Conservation (phyloP, 1,140 invertebrate species). For the Hylyphantes graminicola region DNA sequence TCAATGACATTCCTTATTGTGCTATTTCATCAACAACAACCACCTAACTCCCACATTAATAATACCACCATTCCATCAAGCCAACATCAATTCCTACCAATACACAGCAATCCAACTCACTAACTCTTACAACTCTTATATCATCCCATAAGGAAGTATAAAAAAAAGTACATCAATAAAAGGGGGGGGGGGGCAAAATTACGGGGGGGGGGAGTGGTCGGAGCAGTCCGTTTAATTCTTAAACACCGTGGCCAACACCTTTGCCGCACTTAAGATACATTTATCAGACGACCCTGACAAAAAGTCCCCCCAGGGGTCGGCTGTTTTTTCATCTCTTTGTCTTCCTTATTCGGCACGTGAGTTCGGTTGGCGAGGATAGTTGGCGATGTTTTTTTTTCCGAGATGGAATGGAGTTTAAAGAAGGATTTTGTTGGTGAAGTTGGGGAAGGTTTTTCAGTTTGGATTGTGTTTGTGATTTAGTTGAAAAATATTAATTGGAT, state of each 20-base stretch:
- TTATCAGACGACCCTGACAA: constrained; percentile 52
- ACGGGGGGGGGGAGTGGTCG: not conserved
- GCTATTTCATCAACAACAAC: too few relatives aligned
- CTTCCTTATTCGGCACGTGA: constrained; percentile 39
- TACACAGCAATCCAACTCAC: too few relatives aligned
- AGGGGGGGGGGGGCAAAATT: not conserved
- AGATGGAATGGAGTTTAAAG: too few relatives aligned
- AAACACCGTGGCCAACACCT: constrained; percentile 57
- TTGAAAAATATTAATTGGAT: too few relatives aligned
- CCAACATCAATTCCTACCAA: too few relatives aligned
- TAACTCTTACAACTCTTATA: too few relatives aligned
- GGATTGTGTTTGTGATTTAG: too few relatives aligned
- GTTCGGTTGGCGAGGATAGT: not conserved
- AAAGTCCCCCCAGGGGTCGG: constrained; percentile 21
- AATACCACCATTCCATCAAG: too few relatives aligned
- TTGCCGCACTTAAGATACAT: constrained; percentile 47
- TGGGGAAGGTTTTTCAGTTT: too few relatives aligned
- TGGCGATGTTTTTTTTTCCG: not conserved
- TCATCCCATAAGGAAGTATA: not conserved
- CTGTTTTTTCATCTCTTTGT: not conserved
- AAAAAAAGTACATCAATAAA: not conserved
- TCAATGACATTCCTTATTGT: too few relatives aligned
- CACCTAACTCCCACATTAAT: too few relatives aligned
- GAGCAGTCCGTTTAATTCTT: constrained; percentile 57
- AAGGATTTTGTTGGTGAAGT: too few relatives aligned